Evolutionary conservation across 2,888 invertebrate species (phyloP), one percentile per base, ranked within the genome.

Genomic region (Ypsolopha scabrella): DNA sequence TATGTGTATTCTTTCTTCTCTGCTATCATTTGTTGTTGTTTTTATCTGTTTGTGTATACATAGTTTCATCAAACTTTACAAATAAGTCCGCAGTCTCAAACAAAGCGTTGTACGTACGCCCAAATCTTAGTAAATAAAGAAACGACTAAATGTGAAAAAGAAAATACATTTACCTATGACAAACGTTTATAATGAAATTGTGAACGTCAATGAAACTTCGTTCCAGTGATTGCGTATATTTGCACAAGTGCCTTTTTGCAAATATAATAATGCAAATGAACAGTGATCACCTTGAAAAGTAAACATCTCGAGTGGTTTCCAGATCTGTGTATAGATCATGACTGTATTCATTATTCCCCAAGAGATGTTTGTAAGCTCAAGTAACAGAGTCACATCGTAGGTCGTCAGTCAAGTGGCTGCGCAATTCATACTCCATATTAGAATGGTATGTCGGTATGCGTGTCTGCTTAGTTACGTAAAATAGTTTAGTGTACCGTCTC

Each of bases 391-490:
- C 41, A 11, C 11, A 11, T 10, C 41, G 41, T 41, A 41, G 11
- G 11, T 11, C 11, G 41, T 41, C 10, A 33, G 48, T 39, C 48
- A 33, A 41, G 35, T 35, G 8, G 41, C 41, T 41, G 41, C 50
- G 50, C 39, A 48, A 48, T 48, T 75, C 75, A 78, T 71, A 79
- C 75, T 80, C 79, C 80, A 79, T 80, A 71, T 74, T 75, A 72
- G 71, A 72, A 69, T 77, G 76, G 81, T 75, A 80, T 80, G 78
- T 75, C 68, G 72, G 60, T 68, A 65, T 60, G 61, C 60, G 66
- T 72, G 68, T 65, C 66, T 68, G 68, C 60, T 58, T 53, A 53
- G 60, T 68, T 68, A 65, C 66, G 66, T 65, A 65, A 65, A 66
- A 51, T 59, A 66, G 55, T 57, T 59, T 59, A 65, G 55, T 56